phyloP scores from a whole-genome alignment of 2,888 invertebrate species.

The Leptinotarsa peninsularis region DNA sequence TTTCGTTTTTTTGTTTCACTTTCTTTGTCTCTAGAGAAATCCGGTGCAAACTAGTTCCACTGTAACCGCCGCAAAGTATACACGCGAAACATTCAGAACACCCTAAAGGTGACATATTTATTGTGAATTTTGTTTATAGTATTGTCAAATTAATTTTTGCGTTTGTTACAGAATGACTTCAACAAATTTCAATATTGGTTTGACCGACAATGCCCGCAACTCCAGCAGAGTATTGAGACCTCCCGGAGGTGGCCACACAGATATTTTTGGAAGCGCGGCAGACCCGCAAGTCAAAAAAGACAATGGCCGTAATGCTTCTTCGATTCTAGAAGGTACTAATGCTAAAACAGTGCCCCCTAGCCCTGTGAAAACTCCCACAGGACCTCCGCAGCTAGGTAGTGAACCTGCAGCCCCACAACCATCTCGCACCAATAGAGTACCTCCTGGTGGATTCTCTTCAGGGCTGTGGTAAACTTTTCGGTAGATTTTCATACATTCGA shows the following conservation, averaged over 20 bases:
- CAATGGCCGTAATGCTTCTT: conserved; percentile 57
- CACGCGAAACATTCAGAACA: background rate
- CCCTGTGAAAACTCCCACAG: conserved; percentile 41
- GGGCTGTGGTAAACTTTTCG: conserved; percentile 56
- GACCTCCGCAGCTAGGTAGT: conserved; percentile 24
- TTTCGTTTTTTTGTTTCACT: conserved; percentile 6
- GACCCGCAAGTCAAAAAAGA: conserved; percentile 48
- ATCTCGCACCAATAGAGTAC: conserved; percentile 49
- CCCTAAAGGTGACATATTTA: background rate
- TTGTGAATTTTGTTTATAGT: conserved; percentile 2
- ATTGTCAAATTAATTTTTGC: conserved; percentile 7
- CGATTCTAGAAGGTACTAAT: conserved; percentile 57
- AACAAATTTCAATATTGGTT: conserved; percentile 58
- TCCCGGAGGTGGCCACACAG: conserved; percentile 67
- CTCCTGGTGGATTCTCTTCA: conserved; percentile 59
- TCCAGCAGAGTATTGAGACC: conserved; percentile 67
- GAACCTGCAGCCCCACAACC: conserved; percentile 39
- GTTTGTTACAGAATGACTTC: conserved; percentile 59
- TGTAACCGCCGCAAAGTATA: background rate
- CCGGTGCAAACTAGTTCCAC: background rate
- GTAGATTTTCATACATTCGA: background rate
- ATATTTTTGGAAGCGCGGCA: conserved; percentile 61
- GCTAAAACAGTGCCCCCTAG: conserved; percentile 27
- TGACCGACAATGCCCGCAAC: conserved; percentile 51
- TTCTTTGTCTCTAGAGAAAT: conserved; percentile 7